These are phyloP conservation scores for Nemotelus pantherinus DNA, from an alignment of 2,888 invertebrate genomes.

Conservation along the genomic window DNA sequence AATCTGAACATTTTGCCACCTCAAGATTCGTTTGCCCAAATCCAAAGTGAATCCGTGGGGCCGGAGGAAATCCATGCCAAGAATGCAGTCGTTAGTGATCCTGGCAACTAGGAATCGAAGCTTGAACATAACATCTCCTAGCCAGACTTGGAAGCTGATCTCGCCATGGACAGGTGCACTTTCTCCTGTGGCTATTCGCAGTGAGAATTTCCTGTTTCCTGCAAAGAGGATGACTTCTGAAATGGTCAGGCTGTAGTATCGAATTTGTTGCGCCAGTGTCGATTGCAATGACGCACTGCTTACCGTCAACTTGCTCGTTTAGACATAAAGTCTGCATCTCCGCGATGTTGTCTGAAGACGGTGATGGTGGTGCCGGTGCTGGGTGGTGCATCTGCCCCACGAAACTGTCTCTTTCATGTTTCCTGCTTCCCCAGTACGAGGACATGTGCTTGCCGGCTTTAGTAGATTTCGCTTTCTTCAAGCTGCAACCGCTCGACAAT, in stretches of 20 bases:
- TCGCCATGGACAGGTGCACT: neutral
- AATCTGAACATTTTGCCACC: constrained; percentile 9
- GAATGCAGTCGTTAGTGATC: constrained; percentile 16
- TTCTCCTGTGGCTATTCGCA: neutral
- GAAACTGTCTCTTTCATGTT: neutral
- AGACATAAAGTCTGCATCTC: constrained; percentile 6
- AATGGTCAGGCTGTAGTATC: neutral
- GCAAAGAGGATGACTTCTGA: too few relatives aligned
- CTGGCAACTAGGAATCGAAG: constrained; percentile 3
- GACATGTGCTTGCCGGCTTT: neutral
- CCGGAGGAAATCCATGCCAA: constrained; percentile 15
- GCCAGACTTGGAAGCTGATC: neutral
- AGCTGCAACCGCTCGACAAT: too few relatives aligned
- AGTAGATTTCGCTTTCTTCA: too few relatives aligned
- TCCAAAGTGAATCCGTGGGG: neutral
- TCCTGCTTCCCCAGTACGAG: neutral
- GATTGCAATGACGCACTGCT: neutral
- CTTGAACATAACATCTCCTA: neutral
- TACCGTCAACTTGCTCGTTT: neutral
- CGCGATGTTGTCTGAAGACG: neutral
- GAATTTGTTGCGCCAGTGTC: neutral
- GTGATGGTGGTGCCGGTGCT: constrained; percentile 13
- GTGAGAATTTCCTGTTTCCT: neutral
- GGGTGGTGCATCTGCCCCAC: neutral
- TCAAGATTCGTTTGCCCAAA: constrained; percentile 5